These are phyloP conservation scores for Gasteruption jaculator DNA, from an alignment of 2,888 invertebrate species.

Conservation along the genomic window DNA sequence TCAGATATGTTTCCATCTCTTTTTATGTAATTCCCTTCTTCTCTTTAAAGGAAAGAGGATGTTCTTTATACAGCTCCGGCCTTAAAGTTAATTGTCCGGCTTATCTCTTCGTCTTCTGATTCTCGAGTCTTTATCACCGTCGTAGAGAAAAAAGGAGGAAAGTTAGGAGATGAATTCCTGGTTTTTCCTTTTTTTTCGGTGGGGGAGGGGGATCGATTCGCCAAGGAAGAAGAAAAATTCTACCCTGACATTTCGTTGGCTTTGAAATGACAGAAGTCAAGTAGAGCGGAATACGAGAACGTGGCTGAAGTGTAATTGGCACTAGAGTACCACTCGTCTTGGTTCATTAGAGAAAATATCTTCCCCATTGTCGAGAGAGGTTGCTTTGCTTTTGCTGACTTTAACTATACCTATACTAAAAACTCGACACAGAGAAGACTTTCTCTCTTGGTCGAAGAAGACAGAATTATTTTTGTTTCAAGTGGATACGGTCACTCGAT, in stretches of 20 bases:
- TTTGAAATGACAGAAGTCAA: constrained; percentile 48
- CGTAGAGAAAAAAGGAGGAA: constrained; percentile 19
- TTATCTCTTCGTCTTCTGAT: constrained; percentile 38
- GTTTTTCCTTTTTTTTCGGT: too few relatives aligned
- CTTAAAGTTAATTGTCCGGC: constrained; percentile 44
- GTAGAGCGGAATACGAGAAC: constrained; percentile 44
- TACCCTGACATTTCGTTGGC: constrained; percentile 37
- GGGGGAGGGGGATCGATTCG: too few relatives aligned
- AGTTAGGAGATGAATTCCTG: constrained; percentile 21
- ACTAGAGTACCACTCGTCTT: constrained; percentile 50
- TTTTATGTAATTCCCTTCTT: too few relatives aligned
- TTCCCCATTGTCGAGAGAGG: constrained; percentile 49
- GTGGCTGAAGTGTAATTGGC: constrained; percentile 50
- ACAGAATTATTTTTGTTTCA: constrained; percentile 50
- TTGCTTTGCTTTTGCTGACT: constrained; percentile 35
- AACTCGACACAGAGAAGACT: constrained; percentile 16
- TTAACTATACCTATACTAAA: constrained; percentile 17
- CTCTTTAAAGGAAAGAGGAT: too few relatives aligned
- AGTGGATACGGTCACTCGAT: constrained; percentile 51
- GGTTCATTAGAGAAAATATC: constrained; percentile 53
- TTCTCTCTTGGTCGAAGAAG: constrained; percentile 22
- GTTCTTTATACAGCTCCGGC: too few relatives aligned
- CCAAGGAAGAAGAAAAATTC: constrained; percentile 23
- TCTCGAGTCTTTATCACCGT: constrained; percentile 27
- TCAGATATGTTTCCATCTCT: too few relatives aligned